A percentile compares a stretch with the other conserved stretches of the same genome.
Evolutionary conservation across 2,797 vertebrate genomes (phyloP).

Genomic region (Cynopterus sphinx): DNA sequence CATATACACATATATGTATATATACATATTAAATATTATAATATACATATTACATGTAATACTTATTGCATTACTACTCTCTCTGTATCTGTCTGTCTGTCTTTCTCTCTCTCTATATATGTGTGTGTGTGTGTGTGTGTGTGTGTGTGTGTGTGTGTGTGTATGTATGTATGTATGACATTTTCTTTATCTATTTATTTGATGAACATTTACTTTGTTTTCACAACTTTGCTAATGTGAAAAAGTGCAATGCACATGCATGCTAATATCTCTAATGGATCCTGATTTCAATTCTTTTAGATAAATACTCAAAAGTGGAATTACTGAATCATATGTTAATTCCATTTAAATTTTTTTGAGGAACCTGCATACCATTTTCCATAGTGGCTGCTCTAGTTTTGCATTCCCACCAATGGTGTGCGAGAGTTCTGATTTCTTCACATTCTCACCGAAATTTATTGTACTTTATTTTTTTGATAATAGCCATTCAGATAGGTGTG

Average conservation of each 20-base stretch:
- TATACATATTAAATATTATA: neutral
- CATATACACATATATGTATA: neutral
- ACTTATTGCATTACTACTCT: no score
- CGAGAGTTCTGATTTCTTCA: neutral
- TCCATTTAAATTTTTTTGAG: neutral
- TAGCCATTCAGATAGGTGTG: neutral
- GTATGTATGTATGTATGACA: no score
- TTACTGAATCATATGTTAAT: neutral
- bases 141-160: no score
- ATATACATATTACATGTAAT: neutral
- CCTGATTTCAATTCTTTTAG: neutral
- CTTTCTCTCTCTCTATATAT: no score
- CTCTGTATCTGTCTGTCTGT: no score
- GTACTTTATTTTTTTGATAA: neutral
- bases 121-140: no score
- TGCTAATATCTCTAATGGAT: neutral
- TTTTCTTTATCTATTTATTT: neutral
- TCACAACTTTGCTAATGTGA: neutral
- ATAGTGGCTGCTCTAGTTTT: neutral
- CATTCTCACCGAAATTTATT: neutral
- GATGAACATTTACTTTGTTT: neutral
- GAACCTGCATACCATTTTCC: neutral
- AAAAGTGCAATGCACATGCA: neutral
- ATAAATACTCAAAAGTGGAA: neutral
- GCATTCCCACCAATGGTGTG: neutral